Evolutionary conservation across 1,140 invertebrate genomes (phyloP).

Genomic region (Lanistes nyassanus): DNA sequence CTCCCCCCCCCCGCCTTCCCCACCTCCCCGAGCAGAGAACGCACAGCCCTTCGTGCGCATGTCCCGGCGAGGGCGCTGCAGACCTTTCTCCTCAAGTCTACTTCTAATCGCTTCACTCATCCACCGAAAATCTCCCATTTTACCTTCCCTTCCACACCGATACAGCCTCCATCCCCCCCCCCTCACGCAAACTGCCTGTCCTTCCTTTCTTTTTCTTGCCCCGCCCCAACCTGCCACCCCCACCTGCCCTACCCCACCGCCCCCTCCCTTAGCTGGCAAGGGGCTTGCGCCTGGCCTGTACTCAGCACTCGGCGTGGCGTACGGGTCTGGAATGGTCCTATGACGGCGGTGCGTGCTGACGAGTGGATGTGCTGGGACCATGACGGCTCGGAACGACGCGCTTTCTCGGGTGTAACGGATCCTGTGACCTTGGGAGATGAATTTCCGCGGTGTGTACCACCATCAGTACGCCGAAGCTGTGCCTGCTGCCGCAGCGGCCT

Average conservation of each 20-base stretch:
- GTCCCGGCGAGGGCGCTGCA: not conserved
- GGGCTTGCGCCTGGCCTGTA: not conserved
- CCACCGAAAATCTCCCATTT: not conserved
- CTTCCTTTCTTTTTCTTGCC: not conserved
- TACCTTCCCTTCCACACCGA: not conserved
- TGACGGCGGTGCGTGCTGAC: not conserved
- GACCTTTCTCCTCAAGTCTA: not conserved
- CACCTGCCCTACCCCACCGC: not conserved
- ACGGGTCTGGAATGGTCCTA: not conserved
- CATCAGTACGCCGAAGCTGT: not conserved
- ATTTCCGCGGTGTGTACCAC: slow-evolving; percentile 1
- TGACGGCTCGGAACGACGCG: not conserved
- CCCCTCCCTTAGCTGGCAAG: not conserved
- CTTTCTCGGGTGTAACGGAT: not conserved
- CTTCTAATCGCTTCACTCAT: not conserved
- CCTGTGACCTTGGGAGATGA: not conserved
- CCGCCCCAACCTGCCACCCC: not conserved
- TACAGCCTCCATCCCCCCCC: too few relatives aligned
- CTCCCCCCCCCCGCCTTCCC: not conserved
- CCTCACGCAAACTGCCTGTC: too few relatives aligned
- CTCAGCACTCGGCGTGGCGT: not conserved
- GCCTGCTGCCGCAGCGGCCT: slow-evolving; percentile 6
- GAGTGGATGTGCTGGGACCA: not conserved
- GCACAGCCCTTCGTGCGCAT: not conserved
- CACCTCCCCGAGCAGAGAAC: not conserved